phyloP scores from a whole-genome alignment of 2,797 vertebrate species.

The Muraenolepis orangiensis region DNA sequence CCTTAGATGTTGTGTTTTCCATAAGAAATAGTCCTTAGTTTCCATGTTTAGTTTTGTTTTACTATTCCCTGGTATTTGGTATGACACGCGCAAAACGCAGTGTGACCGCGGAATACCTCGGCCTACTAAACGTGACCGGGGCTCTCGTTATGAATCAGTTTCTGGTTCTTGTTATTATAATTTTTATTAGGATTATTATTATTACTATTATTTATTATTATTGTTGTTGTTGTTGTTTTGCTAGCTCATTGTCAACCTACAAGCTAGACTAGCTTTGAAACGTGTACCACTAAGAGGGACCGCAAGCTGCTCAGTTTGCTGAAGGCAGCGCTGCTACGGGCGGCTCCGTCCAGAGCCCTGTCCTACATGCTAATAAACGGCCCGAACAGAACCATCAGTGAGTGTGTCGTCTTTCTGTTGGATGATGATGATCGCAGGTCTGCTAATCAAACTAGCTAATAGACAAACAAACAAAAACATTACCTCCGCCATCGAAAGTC shows the following conservation, averaged over 20 bases:
- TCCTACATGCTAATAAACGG: constrained; percentile 74
- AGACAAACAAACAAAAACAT: too few relatives aligned
- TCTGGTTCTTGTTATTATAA: background rate
- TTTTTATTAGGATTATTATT: constrained; percentile 22
- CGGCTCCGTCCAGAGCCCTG: too few relatives aligned
- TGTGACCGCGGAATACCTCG: constrained; percentile 40
- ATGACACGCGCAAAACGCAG: constrained; percentile 17
- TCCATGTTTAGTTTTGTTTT: constrained; percentile 42
- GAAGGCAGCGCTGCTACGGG: constrained; percentile 48
- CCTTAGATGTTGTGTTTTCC: constrained; percentile 48
- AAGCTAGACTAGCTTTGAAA: constrained; percentile 48
- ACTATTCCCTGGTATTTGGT: constrained; percentile 60
- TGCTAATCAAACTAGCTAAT: too few relatives aligned
- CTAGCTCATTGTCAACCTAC: constrained; percentile 42
- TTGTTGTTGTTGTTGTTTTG: constrained; percentile 42
- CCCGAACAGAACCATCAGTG: constrained; percentile 59
- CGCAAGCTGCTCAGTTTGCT: constrained; percentile 51
- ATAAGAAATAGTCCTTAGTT: constrained; percentile 35
- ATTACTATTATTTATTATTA: constrained; percentile 23
- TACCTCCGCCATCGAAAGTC: too few relatives aligned
- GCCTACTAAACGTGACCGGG: constrained; percentile 57
- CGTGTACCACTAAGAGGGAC: constrained; percentile 36
- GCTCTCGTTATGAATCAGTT: constrained; percentile 31
- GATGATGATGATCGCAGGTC: background rate
- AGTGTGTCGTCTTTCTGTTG: constrained; percentile 30